phyloP scores from a whole-genome alignment of 2,113 vertebrate species.

The Heptranchias perlo region DNA sequence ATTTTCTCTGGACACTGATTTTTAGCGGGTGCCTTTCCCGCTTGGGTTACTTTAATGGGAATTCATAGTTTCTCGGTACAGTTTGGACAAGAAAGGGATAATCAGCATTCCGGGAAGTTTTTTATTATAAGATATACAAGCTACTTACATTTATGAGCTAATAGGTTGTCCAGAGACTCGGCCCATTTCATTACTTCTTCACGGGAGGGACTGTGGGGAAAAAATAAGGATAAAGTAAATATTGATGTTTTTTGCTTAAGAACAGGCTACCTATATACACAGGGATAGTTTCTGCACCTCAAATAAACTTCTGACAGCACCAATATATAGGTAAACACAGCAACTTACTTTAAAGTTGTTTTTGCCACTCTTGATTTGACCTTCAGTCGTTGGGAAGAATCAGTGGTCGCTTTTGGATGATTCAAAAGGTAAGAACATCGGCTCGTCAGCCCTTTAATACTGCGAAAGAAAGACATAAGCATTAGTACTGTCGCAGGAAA shows the following conservation, averaged over 20 bases:
- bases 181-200: constrained; percentile 28
- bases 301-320: not conserved
- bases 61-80: not conserved
- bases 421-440: not conserved
- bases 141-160: constrained; percentile 34
- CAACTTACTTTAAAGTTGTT: constrained; percentile 7
- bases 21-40: not conserved
- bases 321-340: not conserved
- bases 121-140: not conserved
- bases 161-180: constrained; percentile 20
- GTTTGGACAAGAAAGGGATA: not conserved
- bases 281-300: not conserved
- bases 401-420: not conserved
- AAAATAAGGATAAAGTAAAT: not conserved
- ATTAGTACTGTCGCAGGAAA: not conserved
- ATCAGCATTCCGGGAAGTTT: not conserved
- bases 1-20: not conserved
- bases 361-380: not conserved
- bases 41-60: not conserved
- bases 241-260: not conserved
- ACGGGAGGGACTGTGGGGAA: constrained; percentile 13
- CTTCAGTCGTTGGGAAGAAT: not conserved
- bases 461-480: not conserved
- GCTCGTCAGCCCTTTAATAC: not conserved
- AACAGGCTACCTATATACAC: not conserved